These are phyloP conservation scores for Phyllostomus discolor DNA, from an alignment of 2,113 vertebrate species.

Conservation along the genomic window DNA sequence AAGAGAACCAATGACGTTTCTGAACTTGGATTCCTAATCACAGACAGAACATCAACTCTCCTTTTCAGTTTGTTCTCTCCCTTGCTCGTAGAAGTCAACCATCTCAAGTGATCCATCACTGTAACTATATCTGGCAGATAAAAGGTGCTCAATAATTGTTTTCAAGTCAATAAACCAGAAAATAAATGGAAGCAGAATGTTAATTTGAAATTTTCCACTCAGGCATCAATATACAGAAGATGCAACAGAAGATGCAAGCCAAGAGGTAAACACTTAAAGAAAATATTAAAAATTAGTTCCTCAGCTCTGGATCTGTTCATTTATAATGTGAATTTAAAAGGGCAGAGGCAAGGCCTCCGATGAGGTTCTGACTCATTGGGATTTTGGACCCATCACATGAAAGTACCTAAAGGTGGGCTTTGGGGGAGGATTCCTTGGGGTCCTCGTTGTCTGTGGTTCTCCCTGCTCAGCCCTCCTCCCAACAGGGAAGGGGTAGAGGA, in stretches of 20 bases:
- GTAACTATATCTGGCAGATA: background rate
- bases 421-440: background rate
- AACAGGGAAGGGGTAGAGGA: background rate
- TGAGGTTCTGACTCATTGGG: background rate
- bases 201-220: background rate
- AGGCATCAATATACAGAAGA: background rate
- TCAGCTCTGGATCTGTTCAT: background rate
- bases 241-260: background rate
- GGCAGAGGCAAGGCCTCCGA: background rate
- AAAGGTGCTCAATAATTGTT: background rate
- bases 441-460: background rate
- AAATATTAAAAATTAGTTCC: background rate
- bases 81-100: background rate
- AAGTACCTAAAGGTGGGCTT: background rate
- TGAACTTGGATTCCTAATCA: background rate
- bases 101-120: background rate
- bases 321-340: background rate
- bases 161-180: background rate
- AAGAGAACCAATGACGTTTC: background rate
- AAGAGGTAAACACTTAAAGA: background rate
- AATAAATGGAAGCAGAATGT: background rate
- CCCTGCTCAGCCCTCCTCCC: background rate
- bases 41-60: background rate
- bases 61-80: background rate
- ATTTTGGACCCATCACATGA: background rate